These are phyloP conservation scores for Reinhardtius hippoglossoides DNA, from an alignment of 2,113 vertebrate species.

Conservation along the genomic window DNA sequence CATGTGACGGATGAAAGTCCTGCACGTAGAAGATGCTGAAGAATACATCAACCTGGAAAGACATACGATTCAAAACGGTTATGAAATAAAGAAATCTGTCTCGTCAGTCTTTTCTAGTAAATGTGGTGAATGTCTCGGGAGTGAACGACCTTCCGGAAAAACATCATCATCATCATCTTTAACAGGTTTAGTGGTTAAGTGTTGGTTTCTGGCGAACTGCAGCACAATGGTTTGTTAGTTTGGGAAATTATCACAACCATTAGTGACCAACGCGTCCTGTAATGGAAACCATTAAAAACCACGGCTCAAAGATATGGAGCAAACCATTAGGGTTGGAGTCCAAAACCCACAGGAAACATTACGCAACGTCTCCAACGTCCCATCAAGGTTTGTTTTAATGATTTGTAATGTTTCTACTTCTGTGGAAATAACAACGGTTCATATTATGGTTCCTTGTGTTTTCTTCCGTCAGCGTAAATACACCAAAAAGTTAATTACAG, in stretches of 20 bases:
- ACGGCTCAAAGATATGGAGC: not conserved
- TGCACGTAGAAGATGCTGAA: too few species aligned
- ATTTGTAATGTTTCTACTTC: slow-evolving; percentile 28
- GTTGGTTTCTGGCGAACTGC: not conserved
- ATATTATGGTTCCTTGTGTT: slow-evolving; percentile 14
- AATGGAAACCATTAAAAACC: slow-evolving; percentile 45
- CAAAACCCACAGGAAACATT: slow-evolving; percentile 15
- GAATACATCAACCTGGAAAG: too few species aligned
- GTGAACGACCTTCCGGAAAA: too few species aligned
- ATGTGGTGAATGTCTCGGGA: too few species aligned
- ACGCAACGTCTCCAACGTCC: slow-evolving; percentile 14
- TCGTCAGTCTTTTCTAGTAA: too few species aligned
- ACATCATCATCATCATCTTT: not conserved
- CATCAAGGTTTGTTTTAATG: slow-evolving; percentile 21
- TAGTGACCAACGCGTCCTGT: slow-evolving; percentile 28
- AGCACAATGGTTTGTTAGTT: slow-evolving; percentile 3
- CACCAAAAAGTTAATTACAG: slow-evolving; percentile 45
- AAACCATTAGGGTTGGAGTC: slow-evolving; percentile 28
- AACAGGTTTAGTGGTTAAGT: not conserved
- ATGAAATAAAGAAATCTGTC: too few species aligned
- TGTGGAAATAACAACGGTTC: slow-evolving; percentile 35
- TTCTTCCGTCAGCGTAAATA: slow-evolving; percentile 5
- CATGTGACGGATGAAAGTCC: too few species aligned
- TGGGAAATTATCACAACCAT: slow-evolving; percentile 36
- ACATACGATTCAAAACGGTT: too few species aligned